phyloP scores from a whole-genome alignment of 2,797 vertebrate species.

The Bovichtus diacanthus region DNA sequence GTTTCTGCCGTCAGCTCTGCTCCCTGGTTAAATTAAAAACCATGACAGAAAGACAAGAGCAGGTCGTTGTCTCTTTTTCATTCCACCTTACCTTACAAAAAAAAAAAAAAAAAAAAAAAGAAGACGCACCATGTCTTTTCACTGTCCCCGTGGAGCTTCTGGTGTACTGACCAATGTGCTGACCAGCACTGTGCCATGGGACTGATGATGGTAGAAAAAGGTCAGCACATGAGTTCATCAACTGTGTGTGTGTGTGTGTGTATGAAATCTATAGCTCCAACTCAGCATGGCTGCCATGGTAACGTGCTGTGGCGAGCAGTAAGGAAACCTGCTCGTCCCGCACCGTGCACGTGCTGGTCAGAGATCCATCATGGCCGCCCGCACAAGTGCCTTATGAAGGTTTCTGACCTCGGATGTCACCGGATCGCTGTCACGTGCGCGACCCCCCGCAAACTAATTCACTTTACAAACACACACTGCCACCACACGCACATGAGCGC shows the following conservation, averaged over 20 bases:
- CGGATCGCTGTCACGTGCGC: conserved; percentile 8
- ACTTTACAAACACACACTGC: too few relatives aligned
- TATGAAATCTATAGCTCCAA: background rate
- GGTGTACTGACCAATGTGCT: too few relatives aligned
- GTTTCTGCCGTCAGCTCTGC: background rate
- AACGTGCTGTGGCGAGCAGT: conserved; percentile 1
- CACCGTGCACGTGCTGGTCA: conserved; percentile 12
- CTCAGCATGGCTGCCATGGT: conserved; percentile 35
- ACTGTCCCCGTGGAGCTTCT: too few relatives aligned
- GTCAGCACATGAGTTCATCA: too few relatives aligned
- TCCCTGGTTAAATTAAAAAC: conserved; percentile 15
- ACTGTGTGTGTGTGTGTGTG: background rate
- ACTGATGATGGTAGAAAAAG: too few relatives aligned
- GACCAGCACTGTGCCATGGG: too few relatives aligned
- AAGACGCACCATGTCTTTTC: too few relatives aligned
- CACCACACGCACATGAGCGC: conserved; percentile 1
- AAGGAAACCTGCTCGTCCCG: background rate
- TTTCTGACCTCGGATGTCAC: conserved; percentile 52
- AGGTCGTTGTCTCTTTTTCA: background rate
- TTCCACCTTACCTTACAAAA: too few relatives aligned
- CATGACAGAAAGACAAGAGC: background rate
- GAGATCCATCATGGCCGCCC: conserved; percentile 38
- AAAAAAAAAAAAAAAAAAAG: too few relatives aligned
- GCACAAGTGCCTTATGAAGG: conserved; percentile 28
- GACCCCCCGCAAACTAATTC: too few relatives aligned